These are phyloP conservation scores for Riparia riparia DNA, from an alignment of 2,113 vertebrate species.

Conservation along the genomic window DNA sequence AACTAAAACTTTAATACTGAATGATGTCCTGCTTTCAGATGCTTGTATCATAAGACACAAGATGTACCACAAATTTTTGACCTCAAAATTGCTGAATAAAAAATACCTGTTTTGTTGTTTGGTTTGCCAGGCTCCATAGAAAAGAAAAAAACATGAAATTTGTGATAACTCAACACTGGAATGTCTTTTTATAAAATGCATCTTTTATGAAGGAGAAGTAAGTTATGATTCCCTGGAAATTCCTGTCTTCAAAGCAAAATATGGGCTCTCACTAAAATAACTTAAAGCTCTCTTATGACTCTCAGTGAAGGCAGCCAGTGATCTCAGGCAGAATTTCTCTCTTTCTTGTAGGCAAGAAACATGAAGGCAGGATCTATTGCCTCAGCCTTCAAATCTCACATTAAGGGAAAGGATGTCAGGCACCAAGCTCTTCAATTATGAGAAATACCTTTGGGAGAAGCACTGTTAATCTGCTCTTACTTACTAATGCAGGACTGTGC, in stretches of 20 bases:
- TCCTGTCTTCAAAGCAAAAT: not conserved
- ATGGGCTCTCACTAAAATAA: not conserved
- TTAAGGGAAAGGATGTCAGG: not conserved
- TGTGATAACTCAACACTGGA: not conserved
- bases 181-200: not conserved
- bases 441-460: not conserved
- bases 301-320: not conserved
- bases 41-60: not conserved
- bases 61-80: not conserved
- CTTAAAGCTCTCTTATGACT: not conserved
- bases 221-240: not conserved
- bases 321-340: not conserved
- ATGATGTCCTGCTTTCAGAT: not conserved
- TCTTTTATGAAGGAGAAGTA: not conserved
- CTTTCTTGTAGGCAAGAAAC: not conserved
- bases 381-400: not conserved
- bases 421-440: not conserved
- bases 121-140: not conserved
- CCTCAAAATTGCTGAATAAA: not conserved
- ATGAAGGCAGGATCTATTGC: not conserved
- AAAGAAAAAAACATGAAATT: not conserved
- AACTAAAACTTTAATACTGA: not conserved
- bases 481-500: not conserved
- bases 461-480: not conserved
- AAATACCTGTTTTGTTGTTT: not conserved